phyloP scores from a whole-genome alignment of 2,113 vertebrate genomes.

The Austrofundulus limnaeus region DNA sequence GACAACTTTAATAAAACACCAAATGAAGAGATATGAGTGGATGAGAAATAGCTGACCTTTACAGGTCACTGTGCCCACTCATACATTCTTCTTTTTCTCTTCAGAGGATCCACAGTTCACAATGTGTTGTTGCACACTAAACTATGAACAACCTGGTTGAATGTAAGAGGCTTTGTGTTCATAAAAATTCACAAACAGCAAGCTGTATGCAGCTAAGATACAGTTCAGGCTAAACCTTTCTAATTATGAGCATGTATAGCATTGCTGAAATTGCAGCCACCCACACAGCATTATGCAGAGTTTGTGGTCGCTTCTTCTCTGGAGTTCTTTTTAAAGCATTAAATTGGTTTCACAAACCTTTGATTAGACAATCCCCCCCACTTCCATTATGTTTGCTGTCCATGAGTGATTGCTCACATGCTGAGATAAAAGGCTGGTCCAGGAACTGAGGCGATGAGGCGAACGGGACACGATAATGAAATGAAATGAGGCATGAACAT shows the following conservation, averaged over 20 bases:
- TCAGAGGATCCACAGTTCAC: not conserved
- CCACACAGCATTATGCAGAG: conserved; percentile 9
- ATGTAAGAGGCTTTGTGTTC: not conserved
- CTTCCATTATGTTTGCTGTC: conserved; percentile 67
- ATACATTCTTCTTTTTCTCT: conserved; percentile 3
- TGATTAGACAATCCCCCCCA: conserved; percentile 62
- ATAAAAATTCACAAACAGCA: not conserved
- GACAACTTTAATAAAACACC: conserved; percentile 41
- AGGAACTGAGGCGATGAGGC: conserved; percentile 64
- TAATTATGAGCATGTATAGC: conserved; percentile 11
- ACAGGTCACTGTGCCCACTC: conserved; percentile 30
- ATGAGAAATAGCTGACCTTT: conserved; percentile 53
- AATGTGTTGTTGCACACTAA: not conserved
- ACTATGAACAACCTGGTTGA: conserved; percentile 1
- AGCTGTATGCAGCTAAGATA: not conserved
- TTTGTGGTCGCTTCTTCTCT: conserved; percentile 36
- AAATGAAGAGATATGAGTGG: conserved; percentile 70
- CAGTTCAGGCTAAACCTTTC: conserved; percentile 3
- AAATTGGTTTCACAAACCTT: conserved; percentile 72
- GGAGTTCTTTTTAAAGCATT: conserved; percentile 46
- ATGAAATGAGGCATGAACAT: conserved; percentile 76
- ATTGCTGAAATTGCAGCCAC: conserved; percentile 28
- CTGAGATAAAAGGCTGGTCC: conserved; percentile 70
- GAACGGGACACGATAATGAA: conserved; percentile 72
- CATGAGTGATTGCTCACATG: conserved; percentile 69